These are phyloP conservation scores for Pedionomus torquatus DNA, from an alignment of 2,113 vertebrate species.

Conservation along the genomic window DNA sequence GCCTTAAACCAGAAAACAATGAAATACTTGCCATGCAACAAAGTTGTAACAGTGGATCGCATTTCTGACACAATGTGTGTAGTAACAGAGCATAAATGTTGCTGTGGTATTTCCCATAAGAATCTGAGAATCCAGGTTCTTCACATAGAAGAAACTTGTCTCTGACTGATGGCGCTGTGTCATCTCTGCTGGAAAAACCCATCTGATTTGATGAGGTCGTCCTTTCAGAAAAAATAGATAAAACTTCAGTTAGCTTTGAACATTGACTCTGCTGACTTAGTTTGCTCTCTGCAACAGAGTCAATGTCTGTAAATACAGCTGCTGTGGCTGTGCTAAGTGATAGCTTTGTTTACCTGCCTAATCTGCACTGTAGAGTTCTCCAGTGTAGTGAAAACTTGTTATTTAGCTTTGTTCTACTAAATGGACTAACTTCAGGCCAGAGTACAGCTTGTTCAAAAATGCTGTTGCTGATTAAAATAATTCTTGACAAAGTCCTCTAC, in stretches of 20 bases:
- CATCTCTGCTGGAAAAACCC: background rate
- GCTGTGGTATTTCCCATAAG: background rate
- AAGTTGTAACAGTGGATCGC: background rate
- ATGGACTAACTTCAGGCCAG: background rate
- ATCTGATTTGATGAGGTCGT: background rate
- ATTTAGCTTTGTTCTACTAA: background rate
- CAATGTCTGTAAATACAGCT: background rate
- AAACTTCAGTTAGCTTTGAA: background rate
- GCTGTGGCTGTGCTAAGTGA: background rate
- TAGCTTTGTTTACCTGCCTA: background rate
- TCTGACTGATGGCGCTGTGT: background rate
- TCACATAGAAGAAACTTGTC: background rate
- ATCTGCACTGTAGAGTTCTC: background rate
- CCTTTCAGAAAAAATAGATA: background rate
- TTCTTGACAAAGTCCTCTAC: background rate
- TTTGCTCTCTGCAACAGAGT: background rate
- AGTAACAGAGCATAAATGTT: background rate
- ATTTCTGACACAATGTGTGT: background rate
- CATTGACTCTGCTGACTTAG: background rate
- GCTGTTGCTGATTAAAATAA: background rate
- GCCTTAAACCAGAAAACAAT: background rate
- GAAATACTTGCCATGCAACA: accelerated
- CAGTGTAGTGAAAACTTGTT: background rate
- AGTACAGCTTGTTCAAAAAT: background rate
- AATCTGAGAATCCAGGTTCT: background rate